Evolutionary conservation across 92 coral and sea anemone genomes (phyloP), one percentile per base, ranked within the genome.

Genomic region (Epizoanthus ramosus): DNA sequence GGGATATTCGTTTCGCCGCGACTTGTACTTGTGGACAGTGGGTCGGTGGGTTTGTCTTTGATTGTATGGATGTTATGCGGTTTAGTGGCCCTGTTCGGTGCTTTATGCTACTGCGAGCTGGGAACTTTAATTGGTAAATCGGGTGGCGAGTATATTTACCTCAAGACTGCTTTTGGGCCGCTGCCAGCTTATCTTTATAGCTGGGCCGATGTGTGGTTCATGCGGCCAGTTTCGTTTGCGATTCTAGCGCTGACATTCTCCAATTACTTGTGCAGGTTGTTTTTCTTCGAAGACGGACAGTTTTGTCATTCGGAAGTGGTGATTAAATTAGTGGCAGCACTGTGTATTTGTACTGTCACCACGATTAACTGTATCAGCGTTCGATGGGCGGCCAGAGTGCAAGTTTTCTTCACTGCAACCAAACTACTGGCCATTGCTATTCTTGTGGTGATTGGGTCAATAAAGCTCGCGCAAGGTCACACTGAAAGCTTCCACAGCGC

Each of bases 1-100:
- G 95, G 95, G 41, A 89, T 92, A 56, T 92, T 92, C 72, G 79
- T 90, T 70, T 92, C 95, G 15, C 95, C 95, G 39, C 90, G 75
- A 21, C 80, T 87, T 35, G 92, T 92, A 15, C 64, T 92, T 45
- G 80, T 77, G 63, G 86, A 87, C n/a, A 73, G 90, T 15, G 95
- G 95, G 1, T 92, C 95, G n/a, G 79, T 86, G 24, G 95, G 91
- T 8, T 71, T 92, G 80, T 84, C 95, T 2, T 84, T 92, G 5
- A 69, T 89, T 15, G 81, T 92, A 12, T 92, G 95, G 95, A 90
- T 76, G 18, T 23, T 89, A 13, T 90, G 92, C 52, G 95, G 95
- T 35, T 17, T 86, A 4, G 58, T 92, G 16, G 81, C 88, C 16
- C 69, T 92, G 16, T 79, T 90, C 60, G 95, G 93, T 23, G 89